phyloP scores from a whole-genome alignment of 2,797 vertebrate genomes.

The Jordanella pulchra region DNA sequence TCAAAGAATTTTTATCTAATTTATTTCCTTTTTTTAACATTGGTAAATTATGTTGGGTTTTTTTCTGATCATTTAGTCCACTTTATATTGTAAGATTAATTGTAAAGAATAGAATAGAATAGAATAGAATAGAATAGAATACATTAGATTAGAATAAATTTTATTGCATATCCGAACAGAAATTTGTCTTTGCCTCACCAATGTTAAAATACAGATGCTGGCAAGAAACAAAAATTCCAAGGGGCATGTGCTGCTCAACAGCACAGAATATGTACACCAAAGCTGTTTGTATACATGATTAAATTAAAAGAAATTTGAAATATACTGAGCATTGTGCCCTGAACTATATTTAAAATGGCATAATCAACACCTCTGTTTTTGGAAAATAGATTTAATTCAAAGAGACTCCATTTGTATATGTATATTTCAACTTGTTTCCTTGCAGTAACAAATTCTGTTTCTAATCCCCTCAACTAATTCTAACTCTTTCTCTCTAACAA shows the following conservation, averaged over 20 bases:
- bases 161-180: too few relatives aligned
- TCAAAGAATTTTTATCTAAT: not conserved
- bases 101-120: too few relatives aligned
- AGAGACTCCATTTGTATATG: constrained; percentile 8
- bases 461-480: constrained; percentile 19
- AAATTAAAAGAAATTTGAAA: not conserved
- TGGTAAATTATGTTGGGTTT: too few relatives aligned
- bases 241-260: not conserved
- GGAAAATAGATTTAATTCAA: constrained; percentile 22
- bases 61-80: not conserved
- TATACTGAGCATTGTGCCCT: not conserved
- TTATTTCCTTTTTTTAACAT: not conserved
- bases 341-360: too few relatives aligned
- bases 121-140: too few relatives aligned
- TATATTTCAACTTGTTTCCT: constrained; percentile 48
- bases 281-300: not conserved
- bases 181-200: too few relatives aligned
- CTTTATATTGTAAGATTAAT: not conserved
- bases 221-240: not conserved
- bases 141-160: too few relatives aligned
- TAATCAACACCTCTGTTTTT: too few relatives aligned
- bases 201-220: not conserved
- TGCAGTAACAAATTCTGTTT: constrained; percentile 52
- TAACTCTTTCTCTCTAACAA: constrained; percentile 71
- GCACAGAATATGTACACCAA: not conserved